Percentiles rank a stretch among this genome's conserved stretches.
These are phyloP conservation scores for Azemiops feae DNA, from an alignment of 2,113 vertebrate genomes.

Conservation along the genomic window DNA sequence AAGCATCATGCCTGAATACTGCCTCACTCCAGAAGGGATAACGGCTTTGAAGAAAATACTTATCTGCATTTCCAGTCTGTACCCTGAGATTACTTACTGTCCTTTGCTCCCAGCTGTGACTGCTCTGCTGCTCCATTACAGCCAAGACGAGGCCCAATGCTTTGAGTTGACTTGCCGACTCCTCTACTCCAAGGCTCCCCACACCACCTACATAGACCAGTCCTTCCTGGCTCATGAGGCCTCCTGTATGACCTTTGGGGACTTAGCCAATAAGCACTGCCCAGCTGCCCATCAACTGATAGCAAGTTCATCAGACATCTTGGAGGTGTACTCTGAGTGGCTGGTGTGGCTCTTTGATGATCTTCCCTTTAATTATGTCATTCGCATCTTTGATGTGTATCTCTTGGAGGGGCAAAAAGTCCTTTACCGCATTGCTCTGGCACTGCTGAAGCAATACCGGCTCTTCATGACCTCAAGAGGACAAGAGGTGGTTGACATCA, in stretches of 20 bases:
- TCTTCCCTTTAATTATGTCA: constrained; percentile 81
- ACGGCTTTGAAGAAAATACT: constrained; percentile 81
- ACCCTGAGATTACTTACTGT: constrained; percentile 82
- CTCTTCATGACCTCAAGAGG: constrained; percentile 69
- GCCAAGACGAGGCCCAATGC: constrained; percentile 81
- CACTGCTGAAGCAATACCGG: constrained; percentile 80
- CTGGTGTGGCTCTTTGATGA: constrained; percentile 84
- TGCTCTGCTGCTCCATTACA: constrained; percentile 84
- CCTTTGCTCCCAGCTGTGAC: constrained; percentile 79
- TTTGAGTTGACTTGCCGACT: constrained; percentile 79
- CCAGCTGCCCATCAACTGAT: constrained; percentile 81
- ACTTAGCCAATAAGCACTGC: constrained; percentile 85
- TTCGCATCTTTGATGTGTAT: constrained; percentile 82
- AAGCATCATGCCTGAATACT: constrained; percentile 79
- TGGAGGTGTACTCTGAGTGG: constrained; percentile 86
- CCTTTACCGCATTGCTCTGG: constrained; percentile 82
- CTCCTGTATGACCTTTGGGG: constrained; percentile 87
- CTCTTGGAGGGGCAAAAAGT: constrained; percentile 87
- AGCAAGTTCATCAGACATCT: constrained; percentile 76
- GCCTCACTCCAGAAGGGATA: constrained; percentile 76
- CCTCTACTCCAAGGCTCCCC: constrained; percentile 75
- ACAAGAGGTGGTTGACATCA: constrained; percentile 73
- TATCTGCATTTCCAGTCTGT: constrained; percentile 72
- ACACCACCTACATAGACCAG: constrained; percentile 81
- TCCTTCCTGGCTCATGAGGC: constrained; percentile 81